Conservation (phyloP, 2,113 vertebrate species). For the Astur gentilis region DNA sequence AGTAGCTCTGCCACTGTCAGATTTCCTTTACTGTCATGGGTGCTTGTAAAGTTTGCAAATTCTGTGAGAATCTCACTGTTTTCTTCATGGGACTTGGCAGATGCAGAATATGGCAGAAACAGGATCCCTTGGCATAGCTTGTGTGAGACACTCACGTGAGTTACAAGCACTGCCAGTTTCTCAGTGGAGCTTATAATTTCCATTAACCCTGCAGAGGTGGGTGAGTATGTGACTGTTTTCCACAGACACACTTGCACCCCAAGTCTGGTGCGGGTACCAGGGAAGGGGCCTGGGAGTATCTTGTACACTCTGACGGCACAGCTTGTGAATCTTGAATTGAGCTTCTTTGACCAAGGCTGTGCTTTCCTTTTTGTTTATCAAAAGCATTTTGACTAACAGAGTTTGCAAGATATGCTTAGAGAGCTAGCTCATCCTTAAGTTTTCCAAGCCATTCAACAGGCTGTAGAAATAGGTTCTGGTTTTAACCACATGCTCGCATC, state of each 20-base stretch:
- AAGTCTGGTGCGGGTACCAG: not conserved
- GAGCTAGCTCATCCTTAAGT: not conserved
- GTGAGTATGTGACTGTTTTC: not conserved
- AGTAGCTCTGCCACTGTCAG: not conserved
- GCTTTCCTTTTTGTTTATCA: not conserved
- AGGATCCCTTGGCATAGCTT: constrained; percentile 33
- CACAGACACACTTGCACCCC: not conserved
- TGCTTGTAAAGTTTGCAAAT: not conserved
- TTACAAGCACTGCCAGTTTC: constrained; percentile 34
- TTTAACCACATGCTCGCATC: not conserved
- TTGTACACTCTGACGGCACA: not conserved
- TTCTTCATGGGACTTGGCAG: constrained; percentile 47
- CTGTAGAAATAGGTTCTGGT: not conserved
- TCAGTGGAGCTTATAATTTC: not conserved
- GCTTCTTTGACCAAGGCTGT: not conserved
- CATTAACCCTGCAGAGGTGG: constrained; percentile 20
- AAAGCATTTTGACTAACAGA: not conserved
- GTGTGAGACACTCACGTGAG: constrained; percentile 36
- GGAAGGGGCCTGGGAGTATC: not conserved
- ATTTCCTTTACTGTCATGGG: not conserved
- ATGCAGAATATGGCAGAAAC: constrained; percentile 26
- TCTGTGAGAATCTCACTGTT: not conserved
- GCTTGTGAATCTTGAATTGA: not conserved
- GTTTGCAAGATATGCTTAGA: not conserved
- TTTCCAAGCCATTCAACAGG: not conserved